A percentile compares a stretch with the other conserved stretches of the same genome.
Evolutionary conservation across 1,140 invertebrate species (phyloP).

Genomic region (Zophobas morio): DNA sequence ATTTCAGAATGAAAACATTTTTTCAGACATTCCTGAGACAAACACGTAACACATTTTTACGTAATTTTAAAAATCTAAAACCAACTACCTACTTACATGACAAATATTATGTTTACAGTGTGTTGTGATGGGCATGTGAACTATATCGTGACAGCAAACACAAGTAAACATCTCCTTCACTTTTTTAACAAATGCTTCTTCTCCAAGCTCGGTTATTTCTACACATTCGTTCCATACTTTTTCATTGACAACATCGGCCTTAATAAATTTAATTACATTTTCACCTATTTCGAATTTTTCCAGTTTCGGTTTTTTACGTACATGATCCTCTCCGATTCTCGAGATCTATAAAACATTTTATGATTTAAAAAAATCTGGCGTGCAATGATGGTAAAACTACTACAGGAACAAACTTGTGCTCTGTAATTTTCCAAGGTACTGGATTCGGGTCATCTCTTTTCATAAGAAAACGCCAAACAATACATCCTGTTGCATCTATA

Average conservation of each 20-base stretch:
- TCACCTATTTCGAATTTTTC: slow-evolving; percentile 57
- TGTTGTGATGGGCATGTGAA: slow-evolving; percentile 82
- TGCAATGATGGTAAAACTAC: no score
- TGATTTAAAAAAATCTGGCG: no score
- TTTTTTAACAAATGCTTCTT: slow-evolving; percentile 76
- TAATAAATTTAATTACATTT: slow-evolving; percentile 66
- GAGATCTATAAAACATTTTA: no score
- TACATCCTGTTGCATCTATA: slow-evolving; percentile 83
- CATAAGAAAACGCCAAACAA: slow-evolving; percentile 87
- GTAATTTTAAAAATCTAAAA: background rate
- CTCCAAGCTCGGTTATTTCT: slow-evolving; percentile 67
- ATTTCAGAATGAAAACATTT: background rate
- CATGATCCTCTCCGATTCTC: no score
- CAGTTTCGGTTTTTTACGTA: slow-evolving; percentile 64
- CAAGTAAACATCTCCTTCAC: slow-evolving; percentile 82
- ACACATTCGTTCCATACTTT: slow-evolving; percentile 80
- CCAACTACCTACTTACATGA: slow-evolving; percentile 69
- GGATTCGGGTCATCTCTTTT: slow-evolving; percentile 84
- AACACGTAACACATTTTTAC: no score
- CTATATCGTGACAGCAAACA: slow-evolving; percentile 85
- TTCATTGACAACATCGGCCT: slow-evolving; percentile 70
- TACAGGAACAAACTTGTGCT: no score
- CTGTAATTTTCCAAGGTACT: slow-evolving; percentile 83
- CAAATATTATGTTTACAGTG: slow-evolving; percentile 86
- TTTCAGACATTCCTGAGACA: background rate